Conservation (phyloP, 2,113 vertebrate species). For the Polypterus senegalus region DNA sequence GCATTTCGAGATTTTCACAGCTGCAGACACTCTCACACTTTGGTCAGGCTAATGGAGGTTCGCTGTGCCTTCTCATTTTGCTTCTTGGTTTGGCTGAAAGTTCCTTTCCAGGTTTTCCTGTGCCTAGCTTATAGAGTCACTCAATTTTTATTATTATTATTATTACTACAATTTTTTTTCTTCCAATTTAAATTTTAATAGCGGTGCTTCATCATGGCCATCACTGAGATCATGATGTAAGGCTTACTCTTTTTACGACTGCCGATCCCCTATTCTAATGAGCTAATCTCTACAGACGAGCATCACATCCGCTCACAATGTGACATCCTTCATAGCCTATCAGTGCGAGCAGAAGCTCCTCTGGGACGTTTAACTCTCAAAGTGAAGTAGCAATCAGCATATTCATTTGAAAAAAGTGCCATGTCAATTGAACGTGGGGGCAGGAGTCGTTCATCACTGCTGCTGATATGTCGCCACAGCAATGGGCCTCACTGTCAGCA, state of each 20-base stretch:
- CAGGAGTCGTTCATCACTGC: constrained; percentile 15
- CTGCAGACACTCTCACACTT: too few species aligned
- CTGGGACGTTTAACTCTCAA: constrained; percentile 8
- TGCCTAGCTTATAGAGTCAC: too few species aligned
- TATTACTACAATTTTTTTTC: too few species aligned
- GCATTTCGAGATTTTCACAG: too few species aligned
- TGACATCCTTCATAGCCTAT: constrained; percentile 13
- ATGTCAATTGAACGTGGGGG: constrained; percentile 14
- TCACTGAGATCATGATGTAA: background rate
- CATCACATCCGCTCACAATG: background rate
- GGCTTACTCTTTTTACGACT: background rate
- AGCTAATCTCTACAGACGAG: constrained; percentile 1
- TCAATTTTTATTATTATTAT: too few species aligned
- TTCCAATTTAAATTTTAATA: too few species aligned
- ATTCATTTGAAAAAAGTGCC: constrained; percentile 15
- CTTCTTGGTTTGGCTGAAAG: too few species aligned
- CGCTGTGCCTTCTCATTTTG: too few species aligned
- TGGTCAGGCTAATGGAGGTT: too few species aligned
- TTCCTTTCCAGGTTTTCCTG: too few species aligned
- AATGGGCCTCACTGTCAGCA: too few species aligned
- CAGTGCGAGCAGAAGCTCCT: constrained; percentile 7
- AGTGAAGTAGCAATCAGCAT: constrained; percentile 19
- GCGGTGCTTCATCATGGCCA: too few species aligned
- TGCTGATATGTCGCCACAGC: constrained; percentile 14
- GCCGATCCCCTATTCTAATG: constrained; percentile 3